Evolutionary conservation across 2,113 vertebrate species (phyloP).

Genomic region (Brienomyrus brachyistius): DNA sequence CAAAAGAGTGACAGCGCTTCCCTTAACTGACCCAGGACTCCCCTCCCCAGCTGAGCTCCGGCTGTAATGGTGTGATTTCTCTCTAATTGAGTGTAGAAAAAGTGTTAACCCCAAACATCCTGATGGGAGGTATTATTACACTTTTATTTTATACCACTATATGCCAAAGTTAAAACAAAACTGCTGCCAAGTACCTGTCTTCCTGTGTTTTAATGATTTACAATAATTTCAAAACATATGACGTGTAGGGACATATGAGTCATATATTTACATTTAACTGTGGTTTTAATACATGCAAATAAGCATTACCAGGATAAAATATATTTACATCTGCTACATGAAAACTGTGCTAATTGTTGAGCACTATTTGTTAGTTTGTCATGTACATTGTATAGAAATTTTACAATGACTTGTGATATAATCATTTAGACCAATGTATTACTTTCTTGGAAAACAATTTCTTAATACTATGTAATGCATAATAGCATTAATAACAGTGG

Average conservation of each 20-base stretch:
- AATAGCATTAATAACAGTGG: neutral
- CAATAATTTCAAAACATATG: neutral
- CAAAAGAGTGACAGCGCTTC: neutral
- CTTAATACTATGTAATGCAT: neutral
- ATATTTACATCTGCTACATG: neutral
- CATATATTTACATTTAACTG: neutral
- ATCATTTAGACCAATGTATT: neutral
- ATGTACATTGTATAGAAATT: neutral
- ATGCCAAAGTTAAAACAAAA: neutral
- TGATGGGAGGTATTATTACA: neutral
- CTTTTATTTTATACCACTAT: neutral
- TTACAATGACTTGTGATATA: neutral
- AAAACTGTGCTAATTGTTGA: neutral
- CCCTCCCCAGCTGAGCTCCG: neutral
- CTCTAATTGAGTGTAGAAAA: neutral
- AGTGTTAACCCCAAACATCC: neutral
- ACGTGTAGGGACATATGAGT: neutral
- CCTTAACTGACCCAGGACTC: neutral
- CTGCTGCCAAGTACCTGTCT: neutral
- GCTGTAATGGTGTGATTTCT: neutral
- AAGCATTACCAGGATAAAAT: neutral
- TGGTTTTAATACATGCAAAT: neutral
- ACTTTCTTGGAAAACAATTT: neutral
- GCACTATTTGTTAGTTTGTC: neutral
- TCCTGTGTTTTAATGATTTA: neutral